Evolutionary conservation across 2,888 invertebrate genomes (phyloP), one percentile per base, ranked within the genome.

Genomic region (Drosophila prostipennis): DNA sequence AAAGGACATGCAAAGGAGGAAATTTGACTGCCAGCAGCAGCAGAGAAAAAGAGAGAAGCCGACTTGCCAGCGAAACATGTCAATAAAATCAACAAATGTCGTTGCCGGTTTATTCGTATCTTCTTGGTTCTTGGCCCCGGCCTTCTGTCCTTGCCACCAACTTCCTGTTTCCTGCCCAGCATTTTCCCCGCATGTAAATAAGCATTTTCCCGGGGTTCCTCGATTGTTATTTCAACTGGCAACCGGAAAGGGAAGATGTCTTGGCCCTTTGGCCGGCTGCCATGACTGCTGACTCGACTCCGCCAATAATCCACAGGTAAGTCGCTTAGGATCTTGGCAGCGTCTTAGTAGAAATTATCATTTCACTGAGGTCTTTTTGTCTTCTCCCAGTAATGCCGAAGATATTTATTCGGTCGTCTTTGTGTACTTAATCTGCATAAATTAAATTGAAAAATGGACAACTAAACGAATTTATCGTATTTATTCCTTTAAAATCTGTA

Each of bases 11-110:
- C 45, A 37, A 46, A 34, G 71, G 14, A 61, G 71, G 81, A 80
- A 82, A 84, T 74, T 84, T 80, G 65, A 80, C 76, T 80, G 83
- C 72, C 78, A 83, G 55, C 34, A 65, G 26, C 78, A 81, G 57
- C 32, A 51, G 29, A 48, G 32, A 49, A 46, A 42, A 26, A 53
- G 39, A 49, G 32, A 36, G 23, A 45, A 51, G 13, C 11, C 16
- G 42, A n/a, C 26, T 36, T 43, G 39, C 46, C 59, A 61, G 42
- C 68, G 77, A 78, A 76, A 80, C 75, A 87, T 87, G 88, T 87
- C 84, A 84, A 84, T 84, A 84, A 84, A 84, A 85, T 80, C 80
- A 82, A 84, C 80, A 85, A 87, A 85, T 85, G 80, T 77, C 80
- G 56, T 63, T 83, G 76, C 63, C 56, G 68, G 59, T 73, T 73